Evolutionary conservation across 2,113 vertebrate genomes (phyloP).

Genomic region (Hippoglossus stenolepis): DNA sequence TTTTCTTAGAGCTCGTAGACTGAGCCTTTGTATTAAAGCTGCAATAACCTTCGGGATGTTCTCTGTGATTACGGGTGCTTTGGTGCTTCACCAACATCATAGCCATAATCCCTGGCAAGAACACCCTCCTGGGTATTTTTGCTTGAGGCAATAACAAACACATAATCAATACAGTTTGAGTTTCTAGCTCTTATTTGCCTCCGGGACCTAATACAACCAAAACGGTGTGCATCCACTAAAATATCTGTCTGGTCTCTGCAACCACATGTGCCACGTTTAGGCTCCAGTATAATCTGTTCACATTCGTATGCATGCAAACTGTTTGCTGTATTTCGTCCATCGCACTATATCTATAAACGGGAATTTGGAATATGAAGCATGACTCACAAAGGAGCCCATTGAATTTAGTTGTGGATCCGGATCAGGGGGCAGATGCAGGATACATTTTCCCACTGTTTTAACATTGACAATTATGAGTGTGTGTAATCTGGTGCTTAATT

Average conservation of each 20-base stretch:
- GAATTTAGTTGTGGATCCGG: no score
- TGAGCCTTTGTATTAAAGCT: neutral
- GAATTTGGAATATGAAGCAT: no score
- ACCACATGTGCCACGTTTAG: neutral
- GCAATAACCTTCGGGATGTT: conserved; percentile 49
- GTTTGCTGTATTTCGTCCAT: no score
- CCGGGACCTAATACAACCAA: neutral
- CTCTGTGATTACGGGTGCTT: conserved; percentile 40
- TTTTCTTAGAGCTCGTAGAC: neutral
- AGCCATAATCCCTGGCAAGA: conserved; percentile 50
- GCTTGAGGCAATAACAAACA: conserved; percentile 55
- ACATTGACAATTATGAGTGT: no score
- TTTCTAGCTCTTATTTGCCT: conserved; percentile 42
- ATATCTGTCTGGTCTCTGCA: neutral
- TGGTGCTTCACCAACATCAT: conserved; percentile 51
- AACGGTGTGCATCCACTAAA: neutral
- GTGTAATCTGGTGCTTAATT: no score
- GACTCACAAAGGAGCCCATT: no score
- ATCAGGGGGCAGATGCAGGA: no score
- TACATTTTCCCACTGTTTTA: no score
- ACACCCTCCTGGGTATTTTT: conserved; percentile 3
- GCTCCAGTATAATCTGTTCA: no score
- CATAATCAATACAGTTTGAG: conserved; percentile 45
- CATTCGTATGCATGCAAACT: no score
- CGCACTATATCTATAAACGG: no score